phyloP scores from a whole-genome alignment of 2,888 invertebrate genomes.

The Cantharis nigra region DNA sequence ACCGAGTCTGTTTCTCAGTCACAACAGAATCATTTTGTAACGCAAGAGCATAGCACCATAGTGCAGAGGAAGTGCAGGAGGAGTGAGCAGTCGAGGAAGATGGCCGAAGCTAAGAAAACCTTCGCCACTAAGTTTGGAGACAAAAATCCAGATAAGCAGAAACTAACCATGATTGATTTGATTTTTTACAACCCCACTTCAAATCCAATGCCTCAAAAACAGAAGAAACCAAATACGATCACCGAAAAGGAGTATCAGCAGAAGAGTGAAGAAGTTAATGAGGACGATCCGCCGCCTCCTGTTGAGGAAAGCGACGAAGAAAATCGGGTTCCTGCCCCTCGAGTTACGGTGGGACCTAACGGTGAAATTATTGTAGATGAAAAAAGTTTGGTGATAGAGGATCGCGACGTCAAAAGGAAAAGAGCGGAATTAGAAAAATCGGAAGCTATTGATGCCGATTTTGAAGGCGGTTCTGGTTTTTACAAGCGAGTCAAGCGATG shows the following conservation, averaged over 20 bases:
- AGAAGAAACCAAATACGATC: not conserved
- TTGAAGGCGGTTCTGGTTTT: constrained; percentile 61
- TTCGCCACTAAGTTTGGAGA: constrained; percentile 59
- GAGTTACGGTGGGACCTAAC: constrained; percentile 83
- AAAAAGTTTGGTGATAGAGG: constrained; percentile 80
- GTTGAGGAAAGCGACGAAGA: constrained; percentile 33
- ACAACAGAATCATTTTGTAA: not conserved
- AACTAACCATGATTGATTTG: constrained; percentile 88
- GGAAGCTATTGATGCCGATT: constrained; percentile 68
- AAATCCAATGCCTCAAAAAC: constrained; percentile 66
- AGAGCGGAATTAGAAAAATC: constrained; percentile 68
- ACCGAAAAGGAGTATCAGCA: not conserved
- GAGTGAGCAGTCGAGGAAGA: constrained; percentile 59
- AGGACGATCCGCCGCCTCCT: not conserved
- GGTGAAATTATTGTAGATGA: constrained; percentile 86
- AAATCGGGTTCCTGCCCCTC: constrained; percentile 68
- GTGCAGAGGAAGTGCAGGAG: constrained; percentile 47
- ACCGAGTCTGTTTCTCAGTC: constrained; percentile 46
- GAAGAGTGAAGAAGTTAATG: not conserved
- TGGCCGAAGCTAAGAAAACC: constrained; percentile 61
- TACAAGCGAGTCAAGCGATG: constrained; percentile 71
- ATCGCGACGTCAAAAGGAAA: constrained; percentile 65
- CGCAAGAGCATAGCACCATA: constrained; percentile 19
- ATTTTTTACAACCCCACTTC: constrained; percentile 87
- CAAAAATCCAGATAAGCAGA: constrained; percentile 64